Conservation (phyloP, 1,140 invertebrate genomes). For the Drosophila mauritiana region DNA sequence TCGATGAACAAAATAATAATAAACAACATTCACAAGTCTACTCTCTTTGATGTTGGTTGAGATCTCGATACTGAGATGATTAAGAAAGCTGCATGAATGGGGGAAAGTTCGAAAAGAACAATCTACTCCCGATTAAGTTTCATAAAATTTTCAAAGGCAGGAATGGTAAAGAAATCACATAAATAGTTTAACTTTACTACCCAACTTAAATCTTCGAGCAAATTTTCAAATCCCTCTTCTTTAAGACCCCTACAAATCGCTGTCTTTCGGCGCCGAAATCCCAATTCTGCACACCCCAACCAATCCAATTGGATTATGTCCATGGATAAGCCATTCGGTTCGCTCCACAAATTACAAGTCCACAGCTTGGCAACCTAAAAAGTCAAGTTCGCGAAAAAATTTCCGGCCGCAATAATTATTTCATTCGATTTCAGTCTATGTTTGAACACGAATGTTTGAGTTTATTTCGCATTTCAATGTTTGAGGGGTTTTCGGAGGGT, state of each 20-base stretch:
- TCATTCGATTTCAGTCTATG: slow-evolving; percentile 74
- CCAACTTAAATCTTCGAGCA: too few relatives aligned
- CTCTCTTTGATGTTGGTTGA: slow-evolving; percentile 38
- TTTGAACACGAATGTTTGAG: slow-evolving; percentile 70
- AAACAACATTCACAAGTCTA: slow-evolving; percentile 21
- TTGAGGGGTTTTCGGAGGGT: background rate
- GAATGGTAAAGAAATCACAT: too few relatives aligned
- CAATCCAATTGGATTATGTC: slow-evolving; percentile 51
- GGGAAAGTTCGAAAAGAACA: slow-evolving; percentile 19
- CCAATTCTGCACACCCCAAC: slow-evolving; percentile 9
- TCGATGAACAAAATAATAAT: slow-evolving; percentile 38
- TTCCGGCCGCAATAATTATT: slow-evolving; percentile 68
- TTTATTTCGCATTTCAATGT: slow-evolving; percentile 47
- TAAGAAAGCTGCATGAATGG: background rate
- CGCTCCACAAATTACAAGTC: slow-evolving; percentile 20
- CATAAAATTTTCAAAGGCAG: too few relatives aligned
- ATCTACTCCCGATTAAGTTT: background rate
- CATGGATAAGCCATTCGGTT: slow-evolving; percentile 25
- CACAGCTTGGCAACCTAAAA: slow-evolving; percentile 31
- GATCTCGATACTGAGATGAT: slow-evolving; percentile 22
- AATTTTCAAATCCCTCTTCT: background rate
- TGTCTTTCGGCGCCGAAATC: slow-evolving; percentile 28
- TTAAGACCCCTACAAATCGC: slow-evolving; percentile 1
- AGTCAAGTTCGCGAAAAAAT: slow-evolving; percentile 72
- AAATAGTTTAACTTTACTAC: too few relatives aligned